These are phyloP conservation scores for Acronicta aceris DNA, from an alignment of 2,888 invertebrate genomes.

Conservation along the genomic window DNA sequence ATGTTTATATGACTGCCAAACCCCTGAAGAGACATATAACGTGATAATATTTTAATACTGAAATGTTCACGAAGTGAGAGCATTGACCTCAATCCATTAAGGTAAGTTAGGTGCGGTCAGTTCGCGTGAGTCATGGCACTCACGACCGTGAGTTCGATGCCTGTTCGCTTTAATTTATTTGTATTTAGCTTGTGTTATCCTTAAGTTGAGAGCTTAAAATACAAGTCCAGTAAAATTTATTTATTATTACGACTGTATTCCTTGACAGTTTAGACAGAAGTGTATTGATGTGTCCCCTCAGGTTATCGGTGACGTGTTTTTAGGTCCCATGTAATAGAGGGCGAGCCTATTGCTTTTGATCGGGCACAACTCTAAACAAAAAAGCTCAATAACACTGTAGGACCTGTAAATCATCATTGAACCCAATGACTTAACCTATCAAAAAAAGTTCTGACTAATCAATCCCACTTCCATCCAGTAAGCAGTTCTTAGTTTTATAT, in stretches of 20 bases:
- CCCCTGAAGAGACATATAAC: conserved; percentile 9
- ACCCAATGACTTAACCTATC: too few relatives aligned
- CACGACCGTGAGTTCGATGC: conserved; percentile 33
- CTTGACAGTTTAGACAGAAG: background rate
- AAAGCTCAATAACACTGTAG: too few relatives aligned
- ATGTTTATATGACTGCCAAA: conserved; percentile 5
- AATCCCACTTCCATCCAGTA: too few relatives aligned
- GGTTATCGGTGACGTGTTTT: too few relatives aligned
- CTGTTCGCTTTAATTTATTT: conserved; percentile 37
- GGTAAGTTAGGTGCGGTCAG: conserved; percentile 56
- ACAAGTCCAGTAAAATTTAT: background rate
- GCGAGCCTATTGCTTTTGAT: too few relatives aligned
- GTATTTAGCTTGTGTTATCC: conserved; percentile 16
- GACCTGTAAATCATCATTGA: too few relatives aligned
- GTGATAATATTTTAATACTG: conserved; percentile 44
- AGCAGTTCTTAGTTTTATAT: too few relatives aligned
- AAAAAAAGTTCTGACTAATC: too few relatives aligned
- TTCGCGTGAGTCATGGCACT: conserved; percentile 59
- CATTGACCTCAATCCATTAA: conserved; percentile 57
- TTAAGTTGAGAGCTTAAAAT: conserved; percentile 16
- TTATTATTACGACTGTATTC: background rate
- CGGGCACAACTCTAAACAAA: too few relatives aligned
- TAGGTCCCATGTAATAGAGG: too few relatives aligned
- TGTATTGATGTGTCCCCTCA: too few relatives aligned
- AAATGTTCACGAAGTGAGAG: conserved; percentile 49